A percentile compares a stretch with the other conserved stretches of the same genome.
These are phyloP conservation scores for Synodontis membranacea DNA, from an alignment of 2,113 vertebrate genomes.

Conservation along the genomic window DNA sequence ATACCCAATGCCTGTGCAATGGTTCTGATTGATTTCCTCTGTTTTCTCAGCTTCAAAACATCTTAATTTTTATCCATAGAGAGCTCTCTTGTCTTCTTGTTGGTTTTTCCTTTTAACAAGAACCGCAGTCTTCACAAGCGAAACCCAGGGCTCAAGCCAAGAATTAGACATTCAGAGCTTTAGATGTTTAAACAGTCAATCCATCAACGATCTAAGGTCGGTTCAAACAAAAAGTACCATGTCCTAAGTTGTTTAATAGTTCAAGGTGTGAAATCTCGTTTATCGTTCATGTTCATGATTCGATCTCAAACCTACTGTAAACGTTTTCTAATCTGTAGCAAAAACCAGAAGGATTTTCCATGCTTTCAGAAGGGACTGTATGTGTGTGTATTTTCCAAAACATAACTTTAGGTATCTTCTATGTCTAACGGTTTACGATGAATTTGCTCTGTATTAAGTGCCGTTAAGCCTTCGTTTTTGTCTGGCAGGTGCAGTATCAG, in stretches of 20 bases:
- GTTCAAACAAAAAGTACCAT: background rate
- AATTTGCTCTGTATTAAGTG: background rate
- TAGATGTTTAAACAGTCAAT: background rate
- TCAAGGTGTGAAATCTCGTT: background rate
- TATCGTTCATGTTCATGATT: background rate
- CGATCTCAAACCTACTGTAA: too few species aligned
- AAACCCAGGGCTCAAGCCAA: background rate
- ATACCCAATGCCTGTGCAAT: too few species aligned
- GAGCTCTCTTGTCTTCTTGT: background rate
- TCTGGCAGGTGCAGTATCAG: constrained; percentile 63
- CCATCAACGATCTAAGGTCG: too few species aligned
- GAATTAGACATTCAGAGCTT: background rate
- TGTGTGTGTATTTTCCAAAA: background rate
- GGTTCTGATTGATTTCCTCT: too few species aligned
- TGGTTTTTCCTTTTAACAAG: background rate
- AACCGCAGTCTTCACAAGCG: background rate
- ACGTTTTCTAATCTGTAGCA: background rate
- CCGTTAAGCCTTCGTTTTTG: background rate
- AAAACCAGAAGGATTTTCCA: too few species aligned
- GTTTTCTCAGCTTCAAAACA: background rate
- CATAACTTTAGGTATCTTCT: background rate
- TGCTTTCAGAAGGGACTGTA: background rate
- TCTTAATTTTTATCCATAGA: background rate
- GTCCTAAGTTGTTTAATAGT: background rate
- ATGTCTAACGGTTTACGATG: background rate